Evolutionary conservation across 2,888 invertebrate species (phyloP).

Genomic region (Andrena bucephala): DNA sequence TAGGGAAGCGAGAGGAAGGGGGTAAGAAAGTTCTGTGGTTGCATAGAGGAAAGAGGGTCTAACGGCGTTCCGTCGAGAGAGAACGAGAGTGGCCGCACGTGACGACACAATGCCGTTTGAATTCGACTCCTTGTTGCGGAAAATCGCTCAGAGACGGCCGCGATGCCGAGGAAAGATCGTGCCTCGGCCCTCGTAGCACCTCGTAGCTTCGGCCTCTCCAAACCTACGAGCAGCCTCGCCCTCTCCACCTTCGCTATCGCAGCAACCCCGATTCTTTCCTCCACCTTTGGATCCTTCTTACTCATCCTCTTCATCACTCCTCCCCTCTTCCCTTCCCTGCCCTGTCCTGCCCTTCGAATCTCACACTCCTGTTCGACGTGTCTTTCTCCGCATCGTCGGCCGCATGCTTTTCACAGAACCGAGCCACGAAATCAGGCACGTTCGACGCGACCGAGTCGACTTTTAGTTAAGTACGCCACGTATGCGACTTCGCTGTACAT

Average conservation of each 20-base stretch:
- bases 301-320: slow-evolving; percentile 87
- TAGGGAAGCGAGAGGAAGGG: not conserved
- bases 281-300: slow-evolving; percentile 90
- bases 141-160: slow-evolving; percentile 52
- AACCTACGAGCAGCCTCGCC: slow-evolving; percentile 44
- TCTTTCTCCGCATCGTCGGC: slow-evolving; percentile 12
- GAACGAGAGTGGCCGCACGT: slow-evolving; percentile 83
- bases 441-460: slow-evolving; percentile 15
- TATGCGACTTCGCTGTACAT: not conserved
- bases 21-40: slow-evolving; percentile 56
- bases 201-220: slow-evolving; percentile 51
- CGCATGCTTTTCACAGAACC: slow-evolving; percentile 5
- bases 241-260: slow-evolving; percentile 76
- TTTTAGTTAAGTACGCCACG: not conserved
- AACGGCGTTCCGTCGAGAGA: slow-evolving; percentile 72
- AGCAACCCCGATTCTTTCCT: slow-evolving; percentile 86
- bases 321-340: not conserved
- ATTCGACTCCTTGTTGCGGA: slow-evolving; percentile 74
- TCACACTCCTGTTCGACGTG: slow-evolving; percentile 4
- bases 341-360: slow-evolving; percentile 1
- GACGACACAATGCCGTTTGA: slow-evolving; percentile 82
- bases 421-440: slow-evolving; percentile 41
- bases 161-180: slow-evolving; percentile 56
- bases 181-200: slow-evolving; percentile 49
- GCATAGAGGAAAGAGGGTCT: slow-evolving; percentile 60